These are phyloP conservation scores for Clitarchus hookeri DNA, from an alignment of 2,888 invertebrate species.

Conservation along the genomic window DNA sequence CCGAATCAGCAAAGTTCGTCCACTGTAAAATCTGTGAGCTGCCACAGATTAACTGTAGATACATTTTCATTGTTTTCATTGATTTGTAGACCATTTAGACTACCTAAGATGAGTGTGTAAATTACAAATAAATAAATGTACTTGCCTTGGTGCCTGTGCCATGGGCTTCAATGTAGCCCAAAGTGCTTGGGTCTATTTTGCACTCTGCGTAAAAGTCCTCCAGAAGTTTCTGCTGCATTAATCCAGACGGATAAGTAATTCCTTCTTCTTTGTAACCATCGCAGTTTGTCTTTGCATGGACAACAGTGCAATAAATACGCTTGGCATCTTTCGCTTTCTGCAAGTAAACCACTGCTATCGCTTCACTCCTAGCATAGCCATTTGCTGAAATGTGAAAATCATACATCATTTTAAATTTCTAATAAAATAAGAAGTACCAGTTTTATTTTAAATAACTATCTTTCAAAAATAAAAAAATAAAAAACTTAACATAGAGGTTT, in stretches of 20 bases:
- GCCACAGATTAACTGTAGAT: no score
- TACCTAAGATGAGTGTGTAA: no score
- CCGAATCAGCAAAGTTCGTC: no score
- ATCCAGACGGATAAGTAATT: constrained; percentile 69
- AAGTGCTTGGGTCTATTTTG: constrained; percentile 59
- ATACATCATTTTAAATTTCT: no score
- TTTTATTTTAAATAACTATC: no score
- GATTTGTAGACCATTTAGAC: no score
- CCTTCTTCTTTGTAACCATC: constrained; percentile 70
- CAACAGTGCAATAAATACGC: constrained; percentile 58
- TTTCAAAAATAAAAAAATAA: no score
- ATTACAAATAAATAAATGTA: neutral
- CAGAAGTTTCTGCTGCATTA: constrained; percentile 54
- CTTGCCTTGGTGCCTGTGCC: constrained; percentile 63
- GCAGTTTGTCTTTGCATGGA: constrained; percentile 64
- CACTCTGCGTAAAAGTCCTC: constrained; percentile 64
- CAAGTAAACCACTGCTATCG: constrained; percentile 69
- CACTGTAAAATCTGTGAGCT: no score
- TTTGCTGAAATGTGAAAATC: constrained; percentile 57
- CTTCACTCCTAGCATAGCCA: constrained; percentile 85
- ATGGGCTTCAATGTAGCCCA: constrained; percentile 71
- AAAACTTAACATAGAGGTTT: no score
- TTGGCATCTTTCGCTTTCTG: constrained; percentile 65
- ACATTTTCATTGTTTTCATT: no score
- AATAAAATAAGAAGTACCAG: no score